These are phyloP conservation scores for Mixornis gularis DNA, from an alignment of 2,113 vertebrate species.

Conservation along the genomic window DNA sequence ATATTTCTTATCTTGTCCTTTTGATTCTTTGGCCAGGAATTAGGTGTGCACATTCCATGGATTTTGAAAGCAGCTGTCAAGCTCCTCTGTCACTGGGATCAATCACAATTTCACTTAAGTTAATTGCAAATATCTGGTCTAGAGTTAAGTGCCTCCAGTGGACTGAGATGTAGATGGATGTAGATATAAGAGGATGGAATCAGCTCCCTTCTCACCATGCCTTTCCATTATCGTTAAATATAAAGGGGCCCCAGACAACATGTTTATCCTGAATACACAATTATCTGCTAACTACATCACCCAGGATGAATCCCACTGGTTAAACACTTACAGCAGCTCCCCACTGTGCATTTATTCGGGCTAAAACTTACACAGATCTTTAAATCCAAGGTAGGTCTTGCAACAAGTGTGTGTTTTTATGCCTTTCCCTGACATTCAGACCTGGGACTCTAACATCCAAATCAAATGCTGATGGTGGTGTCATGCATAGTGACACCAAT, in stretches of 20 bases:
- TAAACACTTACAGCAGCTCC: not conserved
- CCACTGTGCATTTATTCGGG: not conserved
- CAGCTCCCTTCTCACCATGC: not conserved
- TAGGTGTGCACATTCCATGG: not conserved
- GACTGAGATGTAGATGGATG: not conserved
- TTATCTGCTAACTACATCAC: not conserved
- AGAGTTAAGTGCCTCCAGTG: not conserved
- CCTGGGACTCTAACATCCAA: not conserved
- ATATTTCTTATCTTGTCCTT: not conserved
- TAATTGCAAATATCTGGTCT: not conserved
- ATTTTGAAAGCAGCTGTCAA: not conserved
- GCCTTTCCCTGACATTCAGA: not conserved
- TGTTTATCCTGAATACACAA: not conserved
- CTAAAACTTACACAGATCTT: not conserved
- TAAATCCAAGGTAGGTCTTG: not conserved
- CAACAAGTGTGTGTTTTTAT: not conserved
- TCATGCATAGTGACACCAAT: not conserved
- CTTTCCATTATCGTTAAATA: not conserved
- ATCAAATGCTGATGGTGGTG: not conserved
- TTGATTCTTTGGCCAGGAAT: not conserved
- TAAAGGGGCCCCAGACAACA: not conserved
- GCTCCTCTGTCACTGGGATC: not conserved
- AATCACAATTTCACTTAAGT: not conserved
- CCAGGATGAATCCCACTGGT: not conserved
- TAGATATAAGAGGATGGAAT: not conserved